These are phyloP conservation scores for Lates japonicus DNA, from an alignment of 2,797 vertebrate genomes.

Conservation along the genomic window DNA sequence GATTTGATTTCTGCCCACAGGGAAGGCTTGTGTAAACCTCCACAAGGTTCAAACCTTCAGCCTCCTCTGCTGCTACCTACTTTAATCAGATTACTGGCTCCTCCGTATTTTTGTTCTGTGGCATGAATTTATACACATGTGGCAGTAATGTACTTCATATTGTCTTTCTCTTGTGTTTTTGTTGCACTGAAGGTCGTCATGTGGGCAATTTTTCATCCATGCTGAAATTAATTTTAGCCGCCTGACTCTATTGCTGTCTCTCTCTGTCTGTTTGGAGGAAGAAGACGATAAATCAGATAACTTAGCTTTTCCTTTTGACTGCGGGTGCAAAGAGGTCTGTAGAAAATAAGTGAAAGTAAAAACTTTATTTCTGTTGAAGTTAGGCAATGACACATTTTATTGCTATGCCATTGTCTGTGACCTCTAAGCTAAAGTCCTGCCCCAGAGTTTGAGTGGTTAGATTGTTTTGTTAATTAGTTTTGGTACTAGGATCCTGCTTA, in stretches of 20 bases:
- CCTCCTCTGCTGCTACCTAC: background rate
- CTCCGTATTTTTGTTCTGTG: background rate
- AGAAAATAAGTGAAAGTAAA: conserved; percentile 14
- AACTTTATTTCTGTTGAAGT: conserved; percentile 30
- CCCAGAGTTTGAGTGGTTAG: background rate
- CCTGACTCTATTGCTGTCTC: conserved; percentile 46
- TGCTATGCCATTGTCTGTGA: background rate
- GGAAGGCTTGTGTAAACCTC: background rate
- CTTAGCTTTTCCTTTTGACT: conserved; percentile 42
- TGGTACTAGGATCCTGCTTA: background rate
- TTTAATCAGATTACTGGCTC: background rate
- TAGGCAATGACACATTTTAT: conserved; percentile 31
- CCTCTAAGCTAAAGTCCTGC: background rate
- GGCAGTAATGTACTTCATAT: background rate
- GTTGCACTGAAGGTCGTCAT: conserved; percentile 46
- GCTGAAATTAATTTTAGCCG: conserved; percentile 59
- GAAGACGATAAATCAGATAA: conserved; percentile 56
- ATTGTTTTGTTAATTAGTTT: conserved; percentile 35
- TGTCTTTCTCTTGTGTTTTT: conserved; percentile 38
- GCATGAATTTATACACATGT: background rate
- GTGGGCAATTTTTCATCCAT: conserved; percentile 56
- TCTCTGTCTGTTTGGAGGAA: conserved; percentile 39
- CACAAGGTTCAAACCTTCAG: background rate
- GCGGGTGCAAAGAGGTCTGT: conserved; percentile 31
- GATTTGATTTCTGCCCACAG: background rate